These are phyloP conservation scores for Deroplatys truncata DNA, from an alignment of 2,888 invertebrate genomes.

Conservation along the genomic window DNA sequence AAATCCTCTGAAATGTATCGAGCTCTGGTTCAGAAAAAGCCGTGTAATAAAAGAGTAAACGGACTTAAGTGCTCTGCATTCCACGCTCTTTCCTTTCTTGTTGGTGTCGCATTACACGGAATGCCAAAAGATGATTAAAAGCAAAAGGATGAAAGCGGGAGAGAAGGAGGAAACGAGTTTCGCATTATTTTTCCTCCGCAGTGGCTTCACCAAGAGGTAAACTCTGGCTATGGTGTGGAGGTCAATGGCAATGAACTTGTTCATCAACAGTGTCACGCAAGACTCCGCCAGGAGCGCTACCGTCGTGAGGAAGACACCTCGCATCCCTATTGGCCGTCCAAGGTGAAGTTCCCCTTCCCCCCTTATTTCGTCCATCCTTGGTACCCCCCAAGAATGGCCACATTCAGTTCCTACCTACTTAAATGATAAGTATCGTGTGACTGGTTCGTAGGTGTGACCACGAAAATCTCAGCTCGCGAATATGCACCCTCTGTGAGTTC, in stretches of 20 bases:
- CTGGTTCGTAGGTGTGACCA: neutral
- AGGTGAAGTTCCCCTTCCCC: neutral
- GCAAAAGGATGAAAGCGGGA: neutral
- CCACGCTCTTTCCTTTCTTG: neutral
- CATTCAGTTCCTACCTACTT: neutral
- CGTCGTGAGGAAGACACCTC: neutral
- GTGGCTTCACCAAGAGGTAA: neutral
- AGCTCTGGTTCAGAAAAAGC: neutral
- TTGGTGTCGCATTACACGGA: neutral
- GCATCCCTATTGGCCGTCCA: neutral
- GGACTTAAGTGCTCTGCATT: neutral
- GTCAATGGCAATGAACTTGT: constrained; percentile 15
- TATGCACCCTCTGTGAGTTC: no score
- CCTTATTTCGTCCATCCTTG: no score
- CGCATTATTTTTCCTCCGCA: neutral
- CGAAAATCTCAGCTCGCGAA: neutral
- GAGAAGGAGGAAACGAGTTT: neutral
- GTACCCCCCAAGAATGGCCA: neutral
- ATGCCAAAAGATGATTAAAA: neutral
- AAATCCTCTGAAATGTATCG: neutral
- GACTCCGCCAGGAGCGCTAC: neutral
- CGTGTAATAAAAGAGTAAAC: neutral
- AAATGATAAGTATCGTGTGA: neutral
- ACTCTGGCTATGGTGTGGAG: neutral
- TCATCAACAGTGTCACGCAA: neutral